Evolutionary conservation across 1,140 invertebrate genomes (phyloP).

Genomic region (Hycleus phaleratus): DNA sequence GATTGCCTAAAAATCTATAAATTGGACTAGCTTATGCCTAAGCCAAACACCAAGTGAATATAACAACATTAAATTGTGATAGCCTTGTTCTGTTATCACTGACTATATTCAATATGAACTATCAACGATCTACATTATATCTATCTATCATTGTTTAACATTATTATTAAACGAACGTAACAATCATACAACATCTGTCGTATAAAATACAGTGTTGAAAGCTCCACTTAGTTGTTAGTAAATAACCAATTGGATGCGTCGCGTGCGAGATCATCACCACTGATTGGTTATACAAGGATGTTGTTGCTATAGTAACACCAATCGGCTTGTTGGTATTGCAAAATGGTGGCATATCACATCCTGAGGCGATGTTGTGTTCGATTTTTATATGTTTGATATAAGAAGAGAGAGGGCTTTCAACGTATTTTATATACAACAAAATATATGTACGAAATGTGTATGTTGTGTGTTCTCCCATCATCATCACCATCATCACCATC

Average conservation of each 20-base stretch:
- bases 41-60: conserved; percentile 42
- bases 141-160: conserved; percentile 4
- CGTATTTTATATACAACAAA: conserved; percentile 20
- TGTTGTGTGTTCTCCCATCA: conserved; percentile 20
- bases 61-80: conserved; percentile 44
- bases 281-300: conserved; percentile 20
- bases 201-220: conserved; percentile 4
- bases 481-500: no score
- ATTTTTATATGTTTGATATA: conserved; percentile 36
- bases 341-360: conserved; percentile 33
- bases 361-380: conserved; percentile 25
- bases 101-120: conserved; percentile 15
- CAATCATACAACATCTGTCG: conserved; percentile 1
- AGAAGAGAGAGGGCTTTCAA: conserved; percentile 13
- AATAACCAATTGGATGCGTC: conserved; percentile 20
- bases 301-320: conserved; percentile 32
- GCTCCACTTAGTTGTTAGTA: conserved; percentile 11
- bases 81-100: conserved; percentile 38
- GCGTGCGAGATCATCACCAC: conserved; percentile 14
- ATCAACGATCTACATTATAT: conserved; percentile 4
- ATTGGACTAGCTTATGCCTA: conserved; percentile 42
- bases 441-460: neutral
- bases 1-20: conserved; percentile 8
- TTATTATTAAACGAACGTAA: neutral
- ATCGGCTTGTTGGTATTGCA: conserved; percentile 20